Evolutionary conservation across 2,797 vertebrate species (phyloP), one percentile per base, ranked within the genome.

Genomic region (Momotus momota): DNA sequence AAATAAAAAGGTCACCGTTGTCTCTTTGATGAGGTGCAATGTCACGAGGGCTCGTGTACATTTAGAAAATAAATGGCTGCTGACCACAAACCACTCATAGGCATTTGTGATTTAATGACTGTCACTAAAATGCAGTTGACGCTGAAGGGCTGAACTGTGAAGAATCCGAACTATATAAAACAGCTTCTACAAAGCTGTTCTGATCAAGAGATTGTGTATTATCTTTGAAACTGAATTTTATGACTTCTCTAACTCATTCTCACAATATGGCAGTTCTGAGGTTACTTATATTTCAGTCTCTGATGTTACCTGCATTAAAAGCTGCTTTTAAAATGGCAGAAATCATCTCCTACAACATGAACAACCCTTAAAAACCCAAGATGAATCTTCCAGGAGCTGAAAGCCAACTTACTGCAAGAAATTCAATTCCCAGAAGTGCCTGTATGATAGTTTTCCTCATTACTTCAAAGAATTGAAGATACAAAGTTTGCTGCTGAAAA

Each of bases 351-450:
- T 46, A 26, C 23, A 77, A 88, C 61, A 26, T 5, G 25, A 91
- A 75, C 64, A 81, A 74, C 45, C 78, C 86, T 92, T 58, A 52
- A 84, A 94, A 88, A 33, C 26, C 29, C 66, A 78, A 82, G 69
- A 45, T 43, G 65, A 77, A 86, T 55, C 69, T 91, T 82, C 77
- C 55, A 93, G 82, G 81, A 91, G 70, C 73, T 91, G 87, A 84
- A 70, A 94, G 87, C 85, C 85, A 90, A 91, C 90, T 69, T 66
- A 93, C 73, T 86, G 79, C 65, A 57, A 88, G 81, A 92, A 94
- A 90, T n/a, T 92, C 71, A 93, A 90, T 95, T 93, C 78, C 64
- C 80, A 80, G 87, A 86, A 90, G 93, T 60, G 86, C 38, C 51
- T 57, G 49, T 33, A 41, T 40, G 46, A 46, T 52, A 70, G 65